Base-by-base conservation (phyloP, 2,113 vertebrate genomes). In the Dendropsophus ebraccatus region DNA sequence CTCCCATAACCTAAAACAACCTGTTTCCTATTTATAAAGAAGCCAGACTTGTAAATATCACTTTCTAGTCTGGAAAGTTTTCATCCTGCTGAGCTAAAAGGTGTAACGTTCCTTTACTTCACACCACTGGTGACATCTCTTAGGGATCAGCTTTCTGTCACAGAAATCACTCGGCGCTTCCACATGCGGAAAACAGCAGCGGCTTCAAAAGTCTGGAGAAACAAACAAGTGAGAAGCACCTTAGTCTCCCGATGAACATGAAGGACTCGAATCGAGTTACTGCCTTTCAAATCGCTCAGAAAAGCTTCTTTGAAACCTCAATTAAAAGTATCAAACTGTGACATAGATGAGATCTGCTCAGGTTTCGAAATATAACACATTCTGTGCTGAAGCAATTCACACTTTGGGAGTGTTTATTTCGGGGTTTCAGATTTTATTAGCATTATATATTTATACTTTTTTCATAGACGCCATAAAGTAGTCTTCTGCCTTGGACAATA, bases 291-390 rank as follows among this genome's bases (percentile, higher is more conserved):
- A 35, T 69, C 30, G 19, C 2, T 35, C 65, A 7, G 11, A 35
- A 69, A 70, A 6, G 35, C 4, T 12, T 41, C 67, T 70, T 70
- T 70, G 32, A 70, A 70, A 70, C 13, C 67, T 41, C 67, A 70
- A 70, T 70, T 70, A 70, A 70, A 70, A 70, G 35, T 70, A 70
- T 70, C 67, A 70, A 70, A 70, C 67, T 70, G 67, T 12, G 67
- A 70, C 67, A 70, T 17, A 12, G 35, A 23, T 12, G 35, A 70
- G 67, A 70, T 70, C 67, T 11, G 67, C 67, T 41, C 23, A 41
- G 67, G 67, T 23, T 37, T 41, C 1, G 19, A 41, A 70, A 70
- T 23, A 41, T 70, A 23, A 37, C 67, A 23, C 28, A 4, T 32
- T 67, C 62, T 19, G 30, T 19, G 62, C 62, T 32, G 62, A 67